Conservation (phyloP, 2,888 invertebrate species). For the Chymomyza procnemis region DNA sequence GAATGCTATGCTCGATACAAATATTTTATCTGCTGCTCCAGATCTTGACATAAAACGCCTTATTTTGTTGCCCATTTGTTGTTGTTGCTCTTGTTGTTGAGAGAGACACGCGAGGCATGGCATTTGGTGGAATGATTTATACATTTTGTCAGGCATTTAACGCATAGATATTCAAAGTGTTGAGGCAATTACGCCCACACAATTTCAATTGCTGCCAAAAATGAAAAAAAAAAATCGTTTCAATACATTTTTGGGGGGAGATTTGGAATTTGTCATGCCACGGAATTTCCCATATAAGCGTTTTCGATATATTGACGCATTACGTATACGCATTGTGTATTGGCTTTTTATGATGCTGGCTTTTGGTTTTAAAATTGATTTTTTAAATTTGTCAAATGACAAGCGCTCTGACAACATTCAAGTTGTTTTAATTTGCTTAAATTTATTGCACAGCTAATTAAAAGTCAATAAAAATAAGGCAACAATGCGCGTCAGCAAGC, state of each 20-base stretch:
- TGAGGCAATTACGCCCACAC: conserved; percentile 67
- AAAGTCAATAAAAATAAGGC: conserved; percentile 54
- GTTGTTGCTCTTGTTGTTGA: not conserved
- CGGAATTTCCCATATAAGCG: conserved; percentile 56
- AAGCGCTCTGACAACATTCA: not conserved
- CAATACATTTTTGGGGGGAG: conserved; percentile 42
- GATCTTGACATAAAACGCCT: conserved; percentile 41
- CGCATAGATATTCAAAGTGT: conserved; percentile 47
- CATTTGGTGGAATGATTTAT: conserved; percentile 55
- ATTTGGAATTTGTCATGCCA: conserved; percentile 53
- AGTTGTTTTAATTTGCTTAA: not conserved
- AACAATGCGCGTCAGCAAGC: conserved; percentile 37
- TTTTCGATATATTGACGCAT: not conserved
- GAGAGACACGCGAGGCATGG: conserved; percentile 46
- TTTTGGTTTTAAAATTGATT: not conserved
- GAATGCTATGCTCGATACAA: conserved; percentile 29
- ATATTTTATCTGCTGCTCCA: conserved; percentile 51
- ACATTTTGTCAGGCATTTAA: conserved; percentile 61
- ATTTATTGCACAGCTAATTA: conserved; percentile 48
- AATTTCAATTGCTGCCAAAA: conserved; percentile 32
- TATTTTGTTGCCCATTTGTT: not conserved
- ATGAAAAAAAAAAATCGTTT: conserved; percentile 36
- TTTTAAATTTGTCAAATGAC: not conserved
- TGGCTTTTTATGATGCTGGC: not conserved
- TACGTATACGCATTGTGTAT: not conserved